Conservation (phyloP, 2,113 vertebrate genomes). For the Morone saxatilis region DNA sequence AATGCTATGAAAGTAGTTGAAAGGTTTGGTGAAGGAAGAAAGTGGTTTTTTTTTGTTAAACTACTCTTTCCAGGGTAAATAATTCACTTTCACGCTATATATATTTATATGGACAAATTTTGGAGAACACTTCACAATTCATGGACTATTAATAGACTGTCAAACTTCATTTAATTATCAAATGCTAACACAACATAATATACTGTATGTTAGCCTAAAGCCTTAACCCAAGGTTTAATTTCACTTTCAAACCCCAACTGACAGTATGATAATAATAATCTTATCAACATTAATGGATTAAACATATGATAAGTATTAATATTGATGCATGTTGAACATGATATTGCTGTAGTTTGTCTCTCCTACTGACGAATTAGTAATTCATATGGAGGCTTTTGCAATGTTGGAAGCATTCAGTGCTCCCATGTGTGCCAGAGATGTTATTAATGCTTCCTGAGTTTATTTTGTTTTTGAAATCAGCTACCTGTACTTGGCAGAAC, state of each 20-base stretch:
- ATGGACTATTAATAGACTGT: background rate
- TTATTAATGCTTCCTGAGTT: constrained; percentile 73
- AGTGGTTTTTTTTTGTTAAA: too few relatives aligned
- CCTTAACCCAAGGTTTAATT: background rate
- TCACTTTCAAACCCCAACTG: background rate
- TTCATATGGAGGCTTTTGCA: constrained; percentile 32
- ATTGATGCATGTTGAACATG: constrained; percentile 18
- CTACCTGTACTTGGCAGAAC: constrained; percentile 68
- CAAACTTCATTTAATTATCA: background rate
- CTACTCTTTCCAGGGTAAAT: background rate
- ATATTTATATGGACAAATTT: background rate
- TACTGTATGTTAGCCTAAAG: background rate
- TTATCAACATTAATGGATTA: background rate
- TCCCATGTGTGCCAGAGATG: constrained; percentile 45
- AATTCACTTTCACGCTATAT: background rate
- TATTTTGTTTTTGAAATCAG: constrained; percentile 67
- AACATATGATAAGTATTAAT: constrained; percentile 3
- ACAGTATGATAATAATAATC: constrained; percentile 1
- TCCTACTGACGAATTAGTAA: constrained; percentile 14
- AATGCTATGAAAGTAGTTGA: background rate
- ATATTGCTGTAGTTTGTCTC: constrained; percentile 23
- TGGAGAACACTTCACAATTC: background rate
- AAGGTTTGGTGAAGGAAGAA: background rate
- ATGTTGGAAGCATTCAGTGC: constrained; percentile 35
- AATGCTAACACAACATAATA: background rate